Evolutionary conservation across 2,113 vertebrate species (phyloP).

Genomic region (Symphodus melops): DNA sequence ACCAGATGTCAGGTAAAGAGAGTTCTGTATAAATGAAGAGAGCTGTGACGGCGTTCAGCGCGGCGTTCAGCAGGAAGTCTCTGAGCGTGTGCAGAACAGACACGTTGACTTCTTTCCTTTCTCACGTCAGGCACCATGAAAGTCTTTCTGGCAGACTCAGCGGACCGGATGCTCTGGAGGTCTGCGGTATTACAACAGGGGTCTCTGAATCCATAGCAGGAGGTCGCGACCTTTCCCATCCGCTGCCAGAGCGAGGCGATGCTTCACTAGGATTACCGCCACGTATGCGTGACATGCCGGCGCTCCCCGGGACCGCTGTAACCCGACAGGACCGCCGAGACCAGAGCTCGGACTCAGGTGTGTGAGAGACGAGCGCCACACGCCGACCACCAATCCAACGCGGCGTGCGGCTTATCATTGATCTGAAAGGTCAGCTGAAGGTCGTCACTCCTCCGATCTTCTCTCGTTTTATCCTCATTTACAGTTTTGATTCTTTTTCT

Average conservation of each 20-base stretch:
- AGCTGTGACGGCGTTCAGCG: too few species aligned
- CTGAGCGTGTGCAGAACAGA: not conserved
- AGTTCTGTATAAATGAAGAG: too few species aligned
- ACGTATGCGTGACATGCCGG: conserved; percentile 15
- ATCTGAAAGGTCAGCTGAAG: too few species aligned
- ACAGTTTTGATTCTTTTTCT: too few species aligned
- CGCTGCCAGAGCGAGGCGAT: conserved; percentile 35
- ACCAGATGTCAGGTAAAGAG: too few species aligned
- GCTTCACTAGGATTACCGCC: conserved; percentile 36
- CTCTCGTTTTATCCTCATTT: too few species aligned
- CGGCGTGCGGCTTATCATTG: not conserved
- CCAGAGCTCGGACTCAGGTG: conserved; percentile 31
- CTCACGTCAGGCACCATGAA: not conserved
- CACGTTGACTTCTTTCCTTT: not conserved
- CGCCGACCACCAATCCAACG: conserved; percentile 8
- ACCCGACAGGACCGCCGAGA: conserved; percentile 25
- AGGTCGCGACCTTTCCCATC: conserved; percentile 55
- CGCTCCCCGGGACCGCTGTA: conserved; percentile 20
- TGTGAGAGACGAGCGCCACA: conserved; percentile 9
- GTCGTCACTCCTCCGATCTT: too few species aligned
- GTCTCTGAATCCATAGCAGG: conserved; percentile 6
- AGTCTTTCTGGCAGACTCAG: not conserved
- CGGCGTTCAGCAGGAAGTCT: not conserved
- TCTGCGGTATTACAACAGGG: conserved; percentile 31
- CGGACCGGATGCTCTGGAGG: conserved; percentile 19